A percentile compares a stretch with the other conserved stretches of the same genome.
Evolutionary conservation across 1,140 invertebrate species (phyloP).

Genomic region (Trichogramma pretiosum): DNA sequence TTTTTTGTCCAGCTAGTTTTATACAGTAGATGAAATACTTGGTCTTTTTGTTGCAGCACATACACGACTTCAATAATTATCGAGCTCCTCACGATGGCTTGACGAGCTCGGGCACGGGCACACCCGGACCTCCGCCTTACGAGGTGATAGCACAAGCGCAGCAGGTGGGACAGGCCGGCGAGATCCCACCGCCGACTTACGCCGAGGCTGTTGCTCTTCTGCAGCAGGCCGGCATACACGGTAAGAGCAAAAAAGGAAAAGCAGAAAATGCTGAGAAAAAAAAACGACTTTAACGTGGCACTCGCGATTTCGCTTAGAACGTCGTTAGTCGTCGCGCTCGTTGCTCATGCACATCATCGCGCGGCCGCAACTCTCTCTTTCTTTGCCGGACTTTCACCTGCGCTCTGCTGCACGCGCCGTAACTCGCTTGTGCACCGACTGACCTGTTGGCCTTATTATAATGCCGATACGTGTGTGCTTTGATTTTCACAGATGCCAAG

Average conservation of each 20-base stretch:
- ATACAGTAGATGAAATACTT: neutral
- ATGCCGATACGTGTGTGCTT: neutral
- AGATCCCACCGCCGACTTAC: conserved; percentile 31
- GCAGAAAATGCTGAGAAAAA: too few species aligned
- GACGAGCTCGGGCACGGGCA: conserved; percentile 22
- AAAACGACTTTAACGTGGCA: too few species aligned
- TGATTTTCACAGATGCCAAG: conserved; percentile 14
- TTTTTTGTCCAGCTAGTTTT: too few species aligned
- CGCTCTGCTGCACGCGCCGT: too few species aligned
- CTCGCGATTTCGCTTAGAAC: conserved; percentile 26
- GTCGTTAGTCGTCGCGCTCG: conserved; percentile 30
- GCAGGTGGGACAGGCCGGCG: conserved; percentile 18
- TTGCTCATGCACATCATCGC: conserved; percentile 27
- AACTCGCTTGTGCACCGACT: neutral
- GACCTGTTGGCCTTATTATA: neutral
- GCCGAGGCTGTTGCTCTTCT: conserved; percentile 31
- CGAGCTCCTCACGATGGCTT: too few species aligned
- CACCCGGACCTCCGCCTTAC: conserved; percentile 29
- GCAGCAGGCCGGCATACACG: conserved; percentile 24
- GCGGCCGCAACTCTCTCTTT: conserved; percentile 3
- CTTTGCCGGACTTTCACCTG: neutral
- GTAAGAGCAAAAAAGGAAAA: too few species aligned
- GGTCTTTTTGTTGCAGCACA: conserved; percentile 20
- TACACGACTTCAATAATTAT: conserved; percentile 28
- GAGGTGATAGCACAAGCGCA: conserved; percentile 29